Percentiles rank a stretch among this genome's conserved stretches.
Conservation (phyloP, 1,140 invertebrate species). For the Macrosteles quadrilineatus region DNA sequence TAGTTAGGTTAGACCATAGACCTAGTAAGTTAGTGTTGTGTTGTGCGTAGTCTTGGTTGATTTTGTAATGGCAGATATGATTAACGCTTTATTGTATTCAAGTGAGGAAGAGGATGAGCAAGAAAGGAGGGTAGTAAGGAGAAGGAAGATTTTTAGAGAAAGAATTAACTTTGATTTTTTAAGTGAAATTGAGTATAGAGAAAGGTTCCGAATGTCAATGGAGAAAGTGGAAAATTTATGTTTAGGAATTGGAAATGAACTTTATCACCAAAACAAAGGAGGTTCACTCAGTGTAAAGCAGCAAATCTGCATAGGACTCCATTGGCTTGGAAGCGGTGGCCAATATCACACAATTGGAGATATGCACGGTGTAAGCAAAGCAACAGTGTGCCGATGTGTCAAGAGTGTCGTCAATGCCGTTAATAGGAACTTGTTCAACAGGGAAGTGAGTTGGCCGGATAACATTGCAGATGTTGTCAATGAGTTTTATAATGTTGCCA, state of each 20-base stretch:
- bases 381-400: conserved; percentile 39
- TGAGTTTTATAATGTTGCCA: conserved; percentile 27
- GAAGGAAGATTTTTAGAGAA: too few species aligned
- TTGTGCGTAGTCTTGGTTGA: too few species aligned
- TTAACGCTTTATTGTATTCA: too few species aligned
- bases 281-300: not conserved
- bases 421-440: conserved; percentile 31
- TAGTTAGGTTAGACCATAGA: too few species aligned
- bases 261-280: not conserved
- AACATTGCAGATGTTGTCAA: conserved; percentile 22
- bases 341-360: conserved; percentile 39
- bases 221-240: not conserved
- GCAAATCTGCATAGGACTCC: conserved; percentile 27
- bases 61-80: too few species aligned
- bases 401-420: conserved; percentile 33
- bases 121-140: too few species aligned
- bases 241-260: not conserved
- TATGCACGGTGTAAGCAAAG: conserved; percentile 39
- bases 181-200: not conserved
- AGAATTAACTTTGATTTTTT: too few species aligned
- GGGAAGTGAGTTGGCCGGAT: conserved; percentile 36
- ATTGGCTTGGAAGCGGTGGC: conserved; percentile 41
- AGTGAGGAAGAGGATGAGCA: too few species aligned
- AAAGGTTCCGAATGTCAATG: not conserved
- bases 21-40: too few species aligned